Base-by-base conservation (phyloP, 2,888 invertebrate species). In the Anthrax anthrax region DNA sequence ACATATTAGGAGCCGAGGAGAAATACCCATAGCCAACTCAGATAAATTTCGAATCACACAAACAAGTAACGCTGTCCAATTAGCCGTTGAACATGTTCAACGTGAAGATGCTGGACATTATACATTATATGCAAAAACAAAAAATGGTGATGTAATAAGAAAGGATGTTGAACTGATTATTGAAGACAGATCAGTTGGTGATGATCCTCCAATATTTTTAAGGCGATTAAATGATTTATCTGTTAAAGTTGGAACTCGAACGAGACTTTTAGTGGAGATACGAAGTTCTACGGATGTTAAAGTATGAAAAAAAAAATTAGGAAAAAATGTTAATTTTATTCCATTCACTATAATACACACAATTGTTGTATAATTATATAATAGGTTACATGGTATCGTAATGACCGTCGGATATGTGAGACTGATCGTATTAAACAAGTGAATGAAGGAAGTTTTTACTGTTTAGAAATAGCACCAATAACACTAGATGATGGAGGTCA, bases 241-340 rank as follows among this genome's bases (percentile, higher is more conserved):
- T 14, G 89, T 88, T 50, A 89, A 91, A 72, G 89, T 92, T 60
- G 91, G 91, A 60, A 86, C 88, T 39, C 74, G 89, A 58, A 84
- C 87, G 2, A 73, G 89, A 56, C 81, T 90, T 60, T 75, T 90
- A 42, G 85, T 88, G 42, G 89, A 90, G 70, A 83, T 89, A 52
- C 73, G 80, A 61, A 86, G 84, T 68, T 76, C 81, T 43, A 77
- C 81, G 40, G 84, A 84, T 62, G 76, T 83, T 55, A 83, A 83
- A 78, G 90, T 87, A 65, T 61, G 66, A 16, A 23, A 12, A 6
- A 23, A 40, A n/a, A 6, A 19, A n/a, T 27, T 27, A 29, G n/a
- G 27, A 23, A 14, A 27, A n/a, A 9, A 9, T 23, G n/a, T n/a
- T n/a, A n/a, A n/a, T 23, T 23, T 23, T 38, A 6, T 17, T 38